Percentiles rank a stretch among this genome's conserved stretches.
Evolutionary conservation across 2,113 vertebrate species (phyloP).

Genomic region (Symphodus melops): DNA sequence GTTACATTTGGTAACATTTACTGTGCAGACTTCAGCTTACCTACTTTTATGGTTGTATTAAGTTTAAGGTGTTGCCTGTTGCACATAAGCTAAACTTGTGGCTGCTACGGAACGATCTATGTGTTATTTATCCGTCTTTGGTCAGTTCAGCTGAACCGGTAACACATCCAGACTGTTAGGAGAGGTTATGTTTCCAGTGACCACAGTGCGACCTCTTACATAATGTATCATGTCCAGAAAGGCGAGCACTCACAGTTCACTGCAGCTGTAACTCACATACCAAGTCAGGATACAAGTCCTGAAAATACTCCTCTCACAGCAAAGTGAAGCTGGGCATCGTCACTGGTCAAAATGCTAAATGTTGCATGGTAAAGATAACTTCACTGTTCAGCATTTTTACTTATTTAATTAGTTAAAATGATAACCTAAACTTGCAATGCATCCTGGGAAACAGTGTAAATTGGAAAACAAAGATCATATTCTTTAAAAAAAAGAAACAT

Average conservation of each 20-base stretch:
- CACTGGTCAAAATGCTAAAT: no score
- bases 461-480: no score
- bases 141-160: constrained; percentile 13
- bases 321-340: no score
- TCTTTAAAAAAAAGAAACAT: no score
- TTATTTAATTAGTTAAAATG: no score
- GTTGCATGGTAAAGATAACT: no score
- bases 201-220: constrained; percentile 54
- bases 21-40: neutral
- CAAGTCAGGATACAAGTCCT: neutral
- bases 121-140: constrained; percentile 22
- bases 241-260: neutral
- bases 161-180: constrained; percentile 16
- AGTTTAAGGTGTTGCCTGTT: neutral
- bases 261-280: neutral
- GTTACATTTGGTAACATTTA: neutral
- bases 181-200: constrained; percentile 58
- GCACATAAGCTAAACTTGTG: neutral
- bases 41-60: neutral
- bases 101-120: neutral
- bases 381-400: no score
- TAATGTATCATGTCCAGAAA: constrained; percentile 43
- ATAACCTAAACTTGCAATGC: no score
- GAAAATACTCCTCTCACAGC: neutral
- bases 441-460: no score